A percentile compares a stretch with the other conserved stretches of the same genome.
Conservation (phyloP, 1,140 invertebrate genomes). For the Cataglyphis hispanica region DNA sequence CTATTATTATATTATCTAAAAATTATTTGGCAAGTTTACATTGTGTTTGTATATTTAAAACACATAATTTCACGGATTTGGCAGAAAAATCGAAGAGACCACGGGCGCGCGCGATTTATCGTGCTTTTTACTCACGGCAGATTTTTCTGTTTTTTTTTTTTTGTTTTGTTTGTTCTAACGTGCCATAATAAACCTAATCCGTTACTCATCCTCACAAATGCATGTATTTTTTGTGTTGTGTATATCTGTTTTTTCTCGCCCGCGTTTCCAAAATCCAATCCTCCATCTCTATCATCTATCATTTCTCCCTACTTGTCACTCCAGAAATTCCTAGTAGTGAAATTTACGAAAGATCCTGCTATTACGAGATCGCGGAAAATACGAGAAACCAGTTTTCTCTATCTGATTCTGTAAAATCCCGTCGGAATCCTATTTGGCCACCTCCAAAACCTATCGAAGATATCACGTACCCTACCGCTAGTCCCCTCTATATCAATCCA, state of each 20-base stretch:
- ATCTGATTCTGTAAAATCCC: conserved; percentile 73
- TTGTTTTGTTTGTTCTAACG: conserved; percentile 81
- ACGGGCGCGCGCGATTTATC: conserved; percentile 74
- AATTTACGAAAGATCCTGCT: conserved; percentile 67
- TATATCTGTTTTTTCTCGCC: conserved; percentile 5
- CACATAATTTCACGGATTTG: neutral
- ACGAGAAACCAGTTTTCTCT: conserved; percentile 60
- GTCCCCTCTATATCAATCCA: conserved; percentile 85
- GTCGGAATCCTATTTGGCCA: conserved; percentile 81
- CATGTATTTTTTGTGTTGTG: conserved; percentile 48
- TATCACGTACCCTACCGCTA: conserved; percentile 84
- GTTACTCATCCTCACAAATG: conserved; percentile 32
- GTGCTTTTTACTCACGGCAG: conserved; percentile 83
- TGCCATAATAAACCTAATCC: conserved; percentile 69
- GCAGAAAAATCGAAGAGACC: conserved; percentile 53
- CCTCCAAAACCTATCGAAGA: conserved; percentile 83
- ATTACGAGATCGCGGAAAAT: conserved; percentile 77
- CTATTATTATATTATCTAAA: neutral
- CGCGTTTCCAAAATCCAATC: neutral
- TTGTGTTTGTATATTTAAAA: conserved; percentile 1
- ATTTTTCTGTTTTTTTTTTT: conserved; percentile 82
- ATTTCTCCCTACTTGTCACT: conserved; percentile 40
- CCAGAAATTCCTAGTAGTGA: conserved; percentile 61
- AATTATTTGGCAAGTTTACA: neutral
- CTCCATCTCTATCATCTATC: neutral